Percentiles rank a stretch among this genome's conserved stretches.
phyloP scores from a whole-genome alignment of 2,888 invertebrate species.

The Eupeodes luniger region DNA sequence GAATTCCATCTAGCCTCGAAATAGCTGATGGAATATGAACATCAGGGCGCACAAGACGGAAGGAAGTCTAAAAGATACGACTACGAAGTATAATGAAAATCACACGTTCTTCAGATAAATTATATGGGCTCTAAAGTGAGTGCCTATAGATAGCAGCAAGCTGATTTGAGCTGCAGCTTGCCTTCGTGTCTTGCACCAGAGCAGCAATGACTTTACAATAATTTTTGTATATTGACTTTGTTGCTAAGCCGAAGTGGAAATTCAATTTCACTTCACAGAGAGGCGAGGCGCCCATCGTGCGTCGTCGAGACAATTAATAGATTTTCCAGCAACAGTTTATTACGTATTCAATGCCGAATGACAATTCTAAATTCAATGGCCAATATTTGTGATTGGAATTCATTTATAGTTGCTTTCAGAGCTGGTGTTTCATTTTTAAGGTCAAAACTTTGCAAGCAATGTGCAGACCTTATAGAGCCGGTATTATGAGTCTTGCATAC shows the following conservation, averaged over 20 bases:
- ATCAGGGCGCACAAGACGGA: constrained; percentile 58
- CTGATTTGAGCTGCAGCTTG: constrained; percentile 12
- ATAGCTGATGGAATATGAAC: not conserved
- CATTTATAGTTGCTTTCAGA: constrained; percentile 30
- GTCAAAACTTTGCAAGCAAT: constrained; percentile 56
- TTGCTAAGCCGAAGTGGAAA: constrained; percentile 50
- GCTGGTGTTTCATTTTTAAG: constrained; percentile 39
- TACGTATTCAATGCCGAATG: constrained; percentile 53
- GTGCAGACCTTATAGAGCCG: constrained; percentile 33
- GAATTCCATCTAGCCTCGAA: constrained; percentile 16
- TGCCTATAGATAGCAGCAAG: constrained; percentile 30
- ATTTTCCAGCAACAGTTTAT: constrained; percentile 50
- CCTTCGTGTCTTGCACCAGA: not conserved
- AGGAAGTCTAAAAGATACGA: constrained; percentile 51
- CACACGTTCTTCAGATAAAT: constrained; percentile 68
- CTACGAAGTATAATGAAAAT: constrained; percentile 62
- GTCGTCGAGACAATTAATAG: constrained; percentile 18
- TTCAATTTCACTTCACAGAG: constrained; percentile 61
- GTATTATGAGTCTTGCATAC: constrained; percentile 57
- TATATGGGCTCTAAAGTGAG: constrained; percentile 59
- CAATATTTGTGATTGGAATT: constrained; percentile 61
- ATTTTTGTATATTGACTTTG: not conserved
- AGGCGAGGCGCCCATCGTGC: constrained; percentile 56
- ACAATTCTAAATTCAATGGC: constrained; percentile 45
- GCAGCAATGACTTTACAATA: constrained; percentile 6